Base-by-base conservation (phyloP, 1,140 invertebrate genomes). In the Ceratoteleas bidentatus region DNA sequence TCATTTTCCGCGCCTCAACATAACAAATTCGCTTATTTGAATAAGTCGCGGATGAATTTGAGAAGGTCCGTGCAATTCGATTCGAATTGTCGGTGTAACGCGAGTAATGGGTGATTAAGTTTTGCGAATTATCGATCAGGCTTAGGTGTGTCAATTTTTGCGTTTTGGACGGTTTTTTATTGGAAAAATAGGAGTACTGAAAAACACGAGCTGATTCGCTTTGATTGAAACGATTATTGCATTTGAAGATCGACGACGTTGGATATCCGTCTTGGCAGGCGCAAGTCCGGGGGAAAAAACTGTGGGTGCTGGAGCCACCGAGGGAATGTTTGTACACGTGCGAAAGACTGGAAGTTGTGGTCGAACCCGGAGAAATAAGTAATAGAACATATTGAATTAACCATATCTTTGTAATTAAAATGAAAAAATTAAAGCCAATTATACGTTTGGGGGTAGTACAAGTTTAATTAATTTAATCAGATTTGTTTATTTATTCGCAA, bases 241-340 rank as follows among this genome's bases (percentile, higher is more conserved):
- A 32, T 72, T 72, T 83, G 4, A 83, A 98, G 97, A 94, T 99
- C 52, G 98, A 99, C 89, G 96, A 97, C 70, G 97, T 99, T 11
- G 93, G 94, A 45, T 93, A 96, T 88, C 96, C 98, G 8, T 98
- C 97, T 0, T 99, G 98, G 97, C 98, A 99, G 91, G 97, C 97
- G 0, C 98, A 99, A 91, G 93, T 99, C 49, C 93, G 93, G 52
- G 97, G 97, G 0, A 93, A 91, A 83, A 99, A 99, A 90, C 91
- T 93, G 6, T 99, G 98, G 98, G 93, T 93, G 14, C 91, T 99
- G 34, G 94, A 96, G 54, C 97, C 97, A 11, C 96, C 96, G 3
- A 95, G 96, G 0, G 98, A 99, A 91, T 99, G 98, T 89, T 93
- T 95, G 82, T 95, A 95, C 85, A 87, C 92, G 16, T 99, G 97